Evolutionary conservation across 2,113 vertebrate species (phyloP), one percentile per base, ranked within the genome.

Genomic region (Solea senegalensis): DNA sequence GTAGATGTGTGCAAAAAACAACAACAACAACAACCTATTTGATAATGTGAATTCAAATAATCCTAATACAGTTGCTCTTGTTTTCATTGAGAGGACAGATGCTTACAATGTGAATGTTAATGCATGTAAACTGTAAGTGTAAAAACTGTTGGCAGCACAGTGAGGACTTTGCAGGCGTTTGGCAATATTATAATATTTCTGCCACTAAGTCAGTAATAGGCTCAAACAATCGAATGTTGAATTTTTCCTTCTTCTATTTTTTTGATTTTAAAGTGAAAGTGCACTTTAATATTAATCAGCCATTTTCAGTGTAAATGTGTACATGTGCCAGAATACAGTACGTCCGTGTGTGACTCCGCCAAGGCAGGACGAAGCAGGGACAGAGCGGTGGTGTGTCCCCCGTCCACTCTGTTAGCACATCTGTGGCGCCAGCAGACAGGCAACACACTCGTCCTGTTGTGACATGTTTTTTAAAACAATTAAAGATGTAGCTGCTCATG

Each of bases 391-490:
- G 71, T 65, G 21, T 64, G 76, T 73, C 65, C 45, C 78, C 78
- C 69, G 14, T 60, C 21, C 45, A 52, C 78, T 86, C 89, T 91
- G 91, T 92, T 91, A 86, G 89, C 88, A 82, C 86, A 86, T 91
- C 86, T 87, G 90, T 82, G 72, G 86, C 62, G 68, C 71, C 77
- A 77, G 76, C 78, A 85, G 89, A 91, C 90, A 88, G 83, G 61
- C 72, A 86, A 84, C 84, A 90, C 90, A 90, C 78, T 81, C 68
- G 86, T 90, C 90, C 91, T 93, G 93, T 92, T 92, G 92, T 94
- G 91, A 94, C 92, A 93, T 87, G 91, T 92, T 92, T 91, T 93
- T 91, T 93, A 93, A 93, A 93, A 93, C 92, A 94, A 94, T 94
- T 94, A 93, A 94, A 93, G 92, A 92, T 92, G 92, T 91, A 92